Percentiles rank a stretch among this genome's conserved stretches.
These are phyloP conservation scores for Nasonovia ribisnigri DNA, from an alignment of 2,888 invertebrate genomes.

Conservation along the genomic window DNA sequence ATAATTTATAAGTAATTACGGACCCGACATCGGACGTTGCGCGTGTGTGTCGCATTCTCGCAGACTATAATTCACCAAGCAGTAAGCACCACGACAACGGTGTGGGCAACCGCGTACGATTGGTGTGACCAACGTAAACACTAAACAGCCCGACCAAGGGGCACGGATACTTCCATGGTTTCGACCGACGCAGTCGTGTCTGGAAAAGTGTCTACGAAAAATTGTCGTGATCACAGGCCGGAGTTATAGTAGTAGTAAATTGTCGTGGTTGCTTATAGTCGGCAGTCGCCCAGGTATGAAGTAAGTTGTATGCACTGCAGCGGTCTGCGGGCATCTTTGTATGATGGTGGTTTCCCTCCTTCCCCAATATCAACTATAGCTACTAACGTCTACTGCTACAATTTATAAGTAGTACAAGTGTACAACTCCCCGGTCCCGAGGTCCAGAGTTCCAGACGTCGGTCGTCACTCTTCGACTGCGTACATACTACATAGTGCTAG, in stretches of 20 bases:
- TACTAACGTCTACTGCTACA: not conserved
- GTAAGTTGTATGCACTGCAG: not conserved
- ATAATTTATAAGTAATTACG: not conserved
- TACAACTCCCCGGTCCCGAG: not conserved
- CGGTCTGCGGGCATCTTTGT: not conserved
- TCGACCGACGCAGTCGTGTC: not conserved
- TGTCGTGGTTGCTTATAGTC: too few relatives aligned
- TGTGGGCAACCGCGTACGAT: not conserved
- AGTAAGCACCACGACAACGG: not conserved
- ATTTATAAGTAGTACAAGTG: not conserved
- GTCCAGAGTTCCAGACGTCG: not conserved
- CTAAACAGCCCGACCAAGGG: not conserved
- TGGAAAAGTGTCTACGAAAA: not conserved
- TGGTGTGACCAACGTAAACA: not conserved
- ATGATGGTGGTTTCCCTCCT: not conserved
- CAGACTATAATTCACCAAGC: not conserved
- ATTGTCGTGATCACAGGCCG: too few relatives aligned
- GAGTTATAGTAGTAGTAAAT: too few relatives aligned
- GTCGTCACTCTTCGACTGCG: not conserved
- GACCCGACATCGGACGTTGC: slow-evolving; percentile 29
- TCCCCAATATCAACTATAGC: not conserved
- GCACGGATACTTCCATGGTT: not conserved
- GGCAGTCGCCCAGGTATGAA: not conserved
- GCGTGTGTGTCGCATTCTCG: not conserved
- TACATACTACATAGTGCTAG: too few relatives aligned